Base-by-base conservation (phyloP, 2,888 invertebrate genomes). In the Acheta domesticus region DNA sequence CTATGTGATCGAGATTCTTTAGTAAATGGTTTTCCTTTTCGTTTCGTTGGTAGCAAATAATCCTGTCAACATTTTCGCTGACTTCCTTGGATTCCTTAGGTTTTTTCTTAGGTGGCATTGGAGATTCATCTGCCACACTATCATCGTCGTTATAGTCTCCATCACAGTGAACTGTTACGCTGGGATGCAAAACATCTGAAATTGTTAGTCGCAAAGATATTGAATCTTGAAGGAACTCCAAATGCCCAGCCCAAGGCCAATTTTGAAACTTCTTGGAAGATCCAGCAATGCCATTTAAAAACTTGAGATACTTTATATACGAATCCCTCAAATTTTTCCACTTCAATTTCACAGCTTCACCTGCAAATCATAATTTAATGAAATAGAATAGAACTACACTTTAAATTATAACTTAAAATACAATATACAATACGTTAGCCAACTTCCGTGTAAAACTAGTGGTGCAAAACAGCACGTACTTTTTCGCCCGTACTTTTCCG, bases 271-370 rank as follows among this genome's bases (percentile, higher is more conserved):
- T 76, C 48, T 21, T 76, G 12, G 49, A 21, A 2, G 23, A 16
- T 14, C 76, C 76, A 21, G 76, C 16, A 36, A 14, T n/a, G 19
- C 48, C 76, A n/a, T 76, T 76, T 48, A 76, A 76, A 19, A 21
- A 36, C n/a, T 76, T 76, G 16, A 36, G 23, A 48, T 76, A 76
- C n/a, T 48, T 48, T 14, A 76, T n/a, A 1, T 76, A 76, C 1
- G 36, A 16, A 48, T 76, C 76, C 48, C 23, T 12, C 48, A 76
- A 76, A 76, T 76, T 76, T 48, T 76, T 76, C 76, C 76, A 76
- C 11, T 76, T 76, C 4, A 48, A 11, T n/a, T 76, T 76, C 12
- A 48, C 76, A 36, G 76, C 76, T 36, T 76, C 76, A 76, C 76
- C 48, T 76, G n/a, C 8, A 76, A 48, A 21, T 14, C 23, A 76